These are phyloP conservation scores for Cheilosia variabilis DNA, from an alignment of 2,888 invertebrate species.

Conservation along the genomic window DNA sequence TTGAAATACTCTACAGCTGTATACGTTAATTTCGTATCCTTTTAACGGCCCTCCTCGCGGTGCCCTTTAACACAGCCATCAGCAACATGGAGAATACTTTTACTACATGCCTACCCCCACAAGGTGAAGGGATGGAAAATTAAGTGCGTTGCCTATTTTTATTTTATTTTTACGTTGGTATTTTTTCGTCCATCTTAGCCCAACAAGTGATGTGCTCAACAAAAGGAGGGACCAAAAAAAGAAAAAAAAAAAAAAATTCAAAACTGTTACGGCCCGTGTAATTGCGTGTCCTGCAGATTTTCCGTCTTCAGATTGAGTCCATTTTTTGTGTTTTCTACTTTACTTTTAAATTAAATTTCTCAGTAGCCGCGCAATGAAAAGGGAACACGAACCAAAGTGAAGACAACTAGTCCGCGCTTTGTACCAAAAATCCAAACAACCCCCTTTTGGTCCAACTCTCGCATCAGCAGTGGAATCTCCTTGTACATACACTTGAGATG, in stretches of 20 bases:
- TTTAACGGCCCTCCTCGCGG: constrained; percentile 67
- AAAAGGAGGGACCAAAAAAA: constrained; percentile 39
- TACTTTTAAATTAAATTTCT: constrained; percentile 74
- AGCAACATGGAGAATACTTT: constrained; percentile 42
- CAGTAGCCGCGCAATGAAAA: constrained; percentile 52
- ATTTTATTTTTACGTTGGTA: constrained; percentile 25
- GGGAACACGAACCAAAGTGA: constrained; percentile 35
- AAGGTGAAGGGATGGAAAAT: constrained; percentile 38
- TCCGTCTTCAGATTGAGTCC: constrained; percentile 64
- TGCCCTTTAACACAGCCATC: constrained; percentile 69
- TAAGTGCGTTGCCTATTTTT: constrained; percentile 71
- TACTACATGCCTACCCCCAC: constrained; percentile 3
- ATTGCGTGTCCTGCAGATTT: constrained; percentile 74
- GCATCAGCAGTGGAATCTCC: constrained; percentile 56
- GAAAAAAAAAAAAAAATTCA: not conserved
- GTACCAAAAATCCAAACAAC: constrained; percentile 48
- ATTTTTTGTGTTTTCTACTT: constrained; percentile 49
- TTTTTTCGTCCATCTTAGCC: constrained; percentile 50
- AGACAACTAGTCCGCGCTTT: constrained; percentile 58
- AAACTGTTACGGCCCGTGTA: constrained; percentile 72
- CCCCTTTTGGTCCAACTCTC: constrained; percentile 53
- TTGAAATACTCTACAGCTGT: constrained; percentile 67
- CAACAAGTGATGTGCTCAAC: constrained; percentile 68
- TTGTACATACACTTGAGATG: constrained; percentile 64
- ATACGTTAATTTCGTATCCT: constrained; percentile 73